A percentile compares a stretch with the other conserved stretches of the same genome.
Conservation (phyloP, 2,797 vertebrate species). For the Pangasius sanitwongsei region DNA sequence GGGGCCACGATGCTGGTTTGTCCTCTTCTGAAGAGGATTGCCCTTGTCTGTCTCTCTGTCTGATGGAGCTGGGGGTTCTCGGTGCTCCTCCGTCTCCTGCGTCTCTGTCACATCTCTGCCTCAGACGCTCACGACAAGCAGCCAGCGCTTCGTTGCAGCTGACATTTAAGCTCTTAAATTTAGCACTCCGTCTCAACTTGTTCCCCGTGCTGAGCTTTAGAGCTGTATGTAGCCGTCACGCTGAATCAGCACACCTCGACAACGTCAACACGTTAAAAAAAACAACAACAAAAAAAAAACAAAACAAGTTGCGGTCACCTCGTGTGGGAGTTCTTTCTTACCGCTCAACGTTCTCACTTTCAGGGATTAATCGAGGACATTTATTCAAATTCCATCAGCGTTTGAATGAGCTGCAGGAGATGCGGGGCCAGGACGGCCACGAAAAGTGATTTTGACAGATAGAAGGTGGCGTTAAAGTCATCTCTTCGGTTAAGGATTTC, state of each 20-base stretch:
- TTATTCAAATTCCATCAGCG: neutral
- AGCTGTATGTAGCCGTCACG: constrained; percentile 61
- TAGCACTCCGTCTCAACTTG: constrained; percentile 60
- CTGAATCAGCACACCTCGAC: constrained; percentile 50
- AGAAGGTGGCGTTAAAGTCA: constrained; percentile 9
- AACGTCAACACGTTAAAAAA: constrained; percentile 14
- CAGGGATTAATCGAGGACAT: neutral
- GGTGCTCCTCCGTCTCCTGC: constrained; percentile 10
- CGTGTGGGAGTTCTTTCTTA: neutral
- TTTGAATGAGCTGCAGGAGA: neutral
- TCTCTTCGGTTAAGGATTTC: constrained; percentile 24
- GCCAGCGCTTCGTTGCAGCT: constrained; percentile 57
- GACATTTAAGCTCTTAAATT: constrained; percentile 73
- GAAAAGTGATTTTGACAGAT: constrained; percentile 17
- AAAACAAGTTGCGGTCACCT: neutral
- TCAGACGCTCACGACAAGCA: constrained; percentile 52
- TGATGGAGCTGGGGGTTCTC: constrained; percentile 37
- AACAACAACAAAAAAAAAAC: too few species aligned
- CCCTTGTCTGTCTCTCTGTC: constrained; percentile 39
- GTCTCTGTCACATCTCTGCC: constrained; percentile 57
- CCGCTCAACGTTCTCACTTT: neutral
- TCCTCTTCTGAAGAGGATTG: constrained; percentile 12
- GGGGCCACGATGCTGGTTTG: neutral
- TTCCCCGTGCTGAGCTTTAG: constrained; percentile 56
- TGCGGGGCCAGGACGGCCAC: neutral